A percentile compares a stretch with the other conserved stretches of the same genome.
Evolutionary conservation across 2,888 invertebrate species (phyloP).

Genomic region (Mechanitis mazaeus): DNA sequence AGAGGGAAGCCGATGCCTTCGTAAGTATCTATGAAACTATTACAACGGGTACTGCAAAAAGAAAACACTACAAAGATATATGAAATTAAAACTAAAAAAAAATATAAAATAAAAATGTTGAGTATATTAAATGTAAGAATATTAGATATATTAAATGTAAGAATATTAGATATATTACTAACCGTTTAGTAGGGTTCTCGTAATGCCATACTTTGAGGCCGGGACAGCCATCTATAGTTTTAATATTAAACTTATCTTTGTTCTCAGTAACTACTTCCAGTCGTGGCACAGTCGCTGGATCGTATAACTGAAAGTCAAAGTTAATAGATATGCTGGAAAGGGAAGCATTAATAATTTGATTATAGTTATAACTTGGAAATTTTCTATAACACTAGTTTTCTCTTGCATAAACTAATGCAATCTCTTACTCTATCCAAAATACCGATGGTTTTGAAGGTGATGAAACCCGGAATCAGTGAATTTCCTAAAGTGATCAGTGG

Average conservation of each 20-base stretch:
- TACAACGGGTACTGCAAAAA: conserved; percentile 76
- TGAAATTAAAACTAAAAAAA: too few relatives aligned
- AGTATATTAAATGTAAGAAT: too few relatives aligned
- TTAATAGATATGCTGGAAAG: conserved; percentile 1
- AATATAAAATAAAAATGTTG: too few relatives aligned
- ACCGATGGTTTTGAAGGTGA: conserved; percentile 84
- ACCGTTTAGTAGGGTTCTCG: conserved; percentile 43
- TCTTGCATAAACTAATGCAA: too few relatives aligned
- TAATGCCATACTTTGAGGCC: conserved; percentile 47
- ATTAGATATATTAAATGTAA: too few relatives aligned
- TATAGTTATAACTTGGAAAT: too few relatives aligned
- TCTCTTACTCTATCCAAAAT: conserved; percentile 84
- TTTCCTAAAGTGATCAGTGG: conserved; percentile 82
- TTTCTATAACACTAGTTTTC: too few relatives aligned
- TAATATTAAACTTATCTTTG: conserved; percentile 50
- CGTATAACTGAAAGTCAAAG: conserved; percentile 45
- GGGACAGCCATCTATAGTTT: conserved; percentile 39
- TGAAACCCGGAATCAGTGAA: conserved; percentile 81
- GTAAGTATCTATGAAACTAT: conserved; percentile 80
- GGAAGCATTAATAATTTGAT: too few relatives aligned
- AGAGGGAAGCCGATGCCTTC: conserved; percentile 85
- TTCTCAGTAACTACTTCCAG: conserved; percentile 38
- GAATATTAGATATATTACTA: not conserved
- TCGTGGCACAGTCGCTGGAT: conserved; percentile 35
- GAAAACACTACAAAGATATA: not conserved